phyloP scores from a whole-genome alignment of 2,113 vertebrate species.

The Ornithorhynchus anatinus region DNA sequence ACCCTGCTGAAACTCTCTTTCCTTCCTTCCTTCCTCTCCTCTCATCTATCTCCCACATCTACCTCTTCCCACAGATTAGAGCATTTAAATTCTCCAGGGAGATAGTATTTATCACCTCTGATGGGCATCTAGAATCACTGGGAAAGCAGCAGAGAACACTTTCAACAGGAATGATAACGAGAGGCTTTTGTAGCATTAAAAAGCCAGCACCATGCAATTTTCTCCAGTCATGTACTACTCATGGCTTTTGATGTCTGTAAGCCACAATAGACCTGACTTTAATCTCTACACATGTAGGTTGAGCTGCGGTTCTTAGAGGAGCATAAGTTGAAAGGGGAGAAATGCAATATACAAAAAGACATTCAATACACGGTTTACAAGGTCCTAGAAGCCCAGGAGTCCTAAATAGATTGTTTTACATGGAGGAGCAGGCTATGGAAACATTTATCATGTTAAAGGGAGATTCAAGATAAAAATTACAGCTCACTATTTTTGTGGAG shows the following conservation, averaged over 20 bases:
- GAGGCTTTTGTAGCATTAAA: constrained; percentile 57
- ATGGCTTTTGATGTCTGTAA: constrained; percentile 67
- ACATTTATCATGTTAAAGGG: background rate
- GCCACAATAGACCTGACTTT: constrained; percentile 59
- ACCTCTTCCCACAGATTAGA: constrained; percentile 47
- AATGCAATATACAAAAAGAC: constrained; percentile 9
- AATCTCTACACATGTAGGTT: constrained; percentile 65
- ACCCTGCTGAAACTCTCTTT: background rate
- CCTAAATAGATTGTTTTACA: constrained; percentile 43
- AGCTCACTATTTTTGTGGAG: background rate
- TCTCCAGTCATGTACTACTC: constrained; percentile 45
- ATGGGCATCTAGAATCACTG: constrained; percentile 64
- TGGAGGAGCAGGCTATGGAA: constrained; percentile 4
- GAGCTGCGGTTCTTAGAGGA: constrained; percentile 53
- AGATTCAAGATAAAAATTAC: constrained; percentile 11
- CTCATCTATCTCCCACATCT: background rate
- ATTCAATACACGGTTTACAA: constrained; percentile 11
- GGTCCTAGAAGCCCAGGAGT: constrained; percentile 1
- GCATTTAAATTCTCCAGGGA: constrained; percentile 37
- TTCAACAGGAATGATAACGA: constrained; percentile 64
- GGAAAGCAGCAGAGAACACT: constrained; percentile 45
- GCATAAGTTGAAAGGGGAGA: constrained; percentile 45
- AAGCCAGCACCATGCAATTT: constrained; percentile 53
- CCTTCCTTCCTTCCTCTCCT: background rate
- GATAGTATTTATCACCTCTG: constrained; percentile 59